phyloP scores from a whole-genome alignment of 2,113 vertebrate species.

The Tenebrosternarchus preto region DNA sequence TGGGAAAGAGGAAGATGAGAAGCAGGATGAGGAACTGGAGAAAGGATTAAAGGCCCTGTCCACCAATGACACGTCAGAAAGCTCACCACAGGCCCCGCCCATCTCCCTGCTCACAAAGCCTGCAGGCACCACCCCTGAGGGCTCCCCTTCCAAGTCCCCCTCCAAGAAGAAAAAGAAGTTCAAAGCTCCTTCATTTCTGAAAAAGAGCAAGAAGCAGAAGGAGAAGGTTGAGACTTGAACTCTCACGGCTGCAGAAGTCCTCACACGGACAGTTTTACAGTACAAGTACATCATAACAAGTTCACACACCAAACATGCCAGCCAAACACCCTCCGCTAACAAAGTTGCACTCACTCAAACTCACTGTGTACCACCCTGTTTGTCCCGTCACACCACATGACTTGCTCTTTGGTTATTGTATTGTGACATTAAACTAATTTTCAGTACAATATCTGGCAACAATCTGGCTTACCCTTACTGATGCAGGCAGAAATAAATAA shows the following conservation, averaged over 20 bases:
- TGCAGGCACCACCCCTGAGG: slow-evolving; percentile 84
- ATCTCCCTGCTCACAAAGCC: slow-evolving; percentile 68
- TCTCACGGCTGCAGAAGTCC: not conserved
- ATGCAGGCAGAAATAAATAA: not conserved
- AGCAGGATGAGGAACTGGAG: slow-evolving; percentile 73
- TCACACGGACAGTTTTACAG: slow-evolving; percentile 27
- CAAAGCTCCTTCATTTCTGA: slow-evolving; percentile 95
- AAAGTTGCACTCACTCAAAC: slow-evolving; percentile 27
- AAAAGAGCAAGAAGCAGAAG: slow-evolving; percentile 96
- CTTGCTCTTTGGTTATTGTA: slow-evolving; percentile 24
- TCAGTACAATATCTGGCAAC: slow-evolving; percentile 3
- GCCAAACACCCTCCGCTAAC: slow-evolving; percentile 32
- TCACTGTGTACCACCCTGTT: slow-evolving; percentile 54
- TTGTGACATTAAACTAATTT: slow-evolving; percentile 40
- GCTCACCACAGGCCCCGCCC: slow-evolving; percentile 74
- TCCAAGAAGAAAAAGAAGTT: slow-evolving; percentile 99
- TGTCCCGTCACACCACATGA: not conserved
- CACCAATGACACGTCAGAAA: slow-evolving; percentile 71
- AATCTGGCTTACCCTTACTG: slow-evolving; percentile 25
- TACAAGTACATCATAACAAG: slow-evolving; percentile 26
- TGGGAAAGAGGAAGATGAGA: slow-evolving; percentile 82
- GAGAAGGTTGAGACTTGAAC: slow-evolving; percentile 90
- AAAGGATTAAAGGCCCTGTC: slow-evolving; percentile 82
- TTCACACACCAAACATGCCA: slow-evolving; percentile 31
- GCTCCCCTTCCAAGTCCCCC: slow-evolving; percentile 93